A percentile compares a stretch with the other conserved stretches of the same genome.
Conservation (phyloP, 2,113 vertebrate species). For the Brachirus orientalis region DNA sequence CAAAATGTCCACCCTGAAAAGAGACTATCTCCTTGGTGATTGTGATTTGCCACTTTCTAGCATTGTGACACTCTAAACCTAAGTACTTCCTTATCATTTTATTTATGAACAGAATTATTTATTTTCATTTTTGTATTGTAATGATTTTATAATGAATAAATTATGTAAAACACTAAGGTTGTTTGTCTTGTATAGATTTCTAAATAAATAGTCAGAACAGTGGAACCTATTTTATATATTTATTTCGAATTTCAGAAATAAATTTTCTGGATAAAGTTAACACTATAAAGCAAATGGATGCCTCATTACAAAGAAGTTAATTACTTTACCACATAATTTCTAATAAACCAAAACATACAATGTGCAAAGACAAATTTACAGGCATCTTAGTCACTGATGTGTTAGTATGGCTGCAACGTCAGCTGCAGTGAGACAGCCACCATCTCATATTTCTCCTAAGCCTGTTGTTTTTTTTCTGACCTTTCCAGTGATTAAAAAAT, state of each 20-base stretch:
- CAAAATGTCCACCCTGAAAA: constrained; percentile 86
- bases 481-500: constrained; percentile 78
- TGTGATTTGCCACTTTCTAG: constrained; percentile 80
- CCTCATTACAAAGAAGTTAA: not conserved
- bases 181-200: constrained; percentile 49
- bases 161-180: constrained; percentile 36
- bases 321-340: not conserved
- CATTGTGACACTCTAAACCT: constrained; percentile 67
- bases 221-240: too few relatives aligned
- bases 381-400: not conserved
- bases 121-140: constrained; percentile 69
- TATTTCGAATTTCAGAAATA: too few relatives aligned
- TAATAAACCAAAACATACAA: constrained; percentile 22
- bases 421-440: constrained; percentile 41
- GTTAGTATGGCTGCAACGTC: constrained; percentile 38
- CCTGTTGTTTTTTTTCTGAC: constrained; percentile 78
- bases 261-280: too few relatives aligned
- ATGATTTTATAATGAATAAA: constrained; percentile 74
- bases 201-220: not conserved
- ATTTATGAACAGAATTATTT: constrained; percentile 69
- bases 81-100: constrained; percentile 14
- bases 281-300: not conserved
- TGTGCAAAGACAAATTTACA: constrained; percentile 1
- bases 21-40: constrained; percentile 81
- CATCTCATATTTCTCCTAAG: constrained; percentile 72